A percentile compares a stretch with the other conserved stretches of the same genome.
phyloP scores from a whole-genome alignment of 2,797 vertebrate genomes.

The Arrhamphus sclerolepis region DNA sequence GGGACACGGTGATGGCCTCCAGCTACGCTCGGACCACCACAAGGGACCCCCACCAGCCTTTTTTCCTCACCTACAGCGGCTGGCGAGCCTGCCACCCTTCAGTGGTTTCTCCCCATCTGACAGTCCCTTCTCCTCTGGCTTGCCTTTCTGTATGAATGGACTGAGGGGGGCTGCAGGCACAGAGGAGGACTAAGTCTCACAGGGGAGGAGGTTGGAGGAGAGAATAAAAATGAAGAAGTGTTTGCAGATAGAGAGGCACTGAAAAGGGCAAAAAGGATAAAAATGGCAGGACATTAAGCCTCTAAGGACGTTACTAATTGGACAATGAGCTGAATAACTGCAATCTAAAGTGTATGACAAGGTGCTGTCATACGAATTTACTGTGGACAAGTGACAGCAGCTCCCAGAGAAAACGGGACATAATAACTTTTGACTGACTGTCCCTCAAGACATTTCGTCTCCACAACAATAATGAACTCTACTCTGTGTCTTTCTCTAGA shows the following conservation, averaged over 20 bases:
- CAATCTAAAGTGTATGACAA: constrained; percentile 65
- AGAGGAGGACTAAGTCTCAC: constrained; percentile 78
- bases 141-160: constrained; percentile 88
- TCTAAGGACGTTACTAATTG: constrained; percentile 74
- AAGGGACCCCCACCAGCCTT: constrained; percentile 81
- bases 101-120: constrained; percentile 85
- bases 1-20: constrained; percentile 75
- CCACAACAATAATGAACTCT: constrained; percentile 65
- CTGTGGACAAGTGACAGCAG: constrained; percentile 67
- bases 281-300: constrained; percentile 69
- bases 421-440: constrained; percentile 62
- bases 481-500: constrained; percentile 68
- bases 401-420: constrained; percentile 52
- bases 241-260: constrained; percentile 52
- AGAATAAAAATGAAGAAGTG: constrained; percentile 46
- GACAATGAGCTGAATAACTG: constrained; percentile 72
- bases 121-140: constrained; percentile 82
- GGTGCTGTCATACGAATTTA: constrained; percentile 56
- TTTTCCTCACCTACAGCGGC: constrained; percentile 90
- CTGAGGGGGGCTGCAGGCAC: constrained; percentile 81
- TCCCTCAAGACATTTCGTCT: constrained; percentile 59
- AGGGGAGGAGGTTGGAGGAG: constrained; percentile 29
- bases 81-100: constrained; percentile 84
- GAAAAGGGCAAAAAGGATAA: constrained; percentile 67
- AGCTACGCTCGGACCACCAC: constrained; percentile 80